A percentile compares a stretch with the other conserved stretches of the same genome.
phyloP scores from a whole-genome alignment of 2,113 vertebrate species.

The pig (Sus scrofa) region T2T-Sscrofa CM000818.6:20090001-20090500 shows the following conservation, averaged over 20 bases:
- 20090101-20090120: not conserved
- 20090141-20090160: not conserved
- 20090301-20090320: not conserved
- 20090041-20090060: too few relatives aligned
- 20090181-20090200: not conserved
- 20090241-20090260: not conserved
- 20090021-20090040: too few relatives aligned
- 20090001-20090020: too few relatives aligned
- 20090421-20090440: constrained; percentile 69
- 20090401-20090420: constrained; percentile 73
- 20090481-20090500: constrained; percentile 68
- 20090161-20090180: not conserved
- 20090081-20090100: not conserved
- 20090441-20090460: constrained; percentile 74
- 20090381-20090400: constrained; percentile 35
- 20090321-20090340: not conserved
- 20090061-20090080: not conserved
- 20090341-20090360: not conserved
- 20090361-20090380: constrained; percentile 69
- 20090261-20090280: not conserved
- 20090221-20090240: not conserved
- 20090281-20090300: not conserved
- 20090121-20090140: not conserved
- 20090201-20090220: not conserved
- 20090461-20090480: constrained; percentile 75